phyloP scores from a whole-genome alignment of 2,113 vertebrate species.

The Oplegnathus fasciatus region DNA sequence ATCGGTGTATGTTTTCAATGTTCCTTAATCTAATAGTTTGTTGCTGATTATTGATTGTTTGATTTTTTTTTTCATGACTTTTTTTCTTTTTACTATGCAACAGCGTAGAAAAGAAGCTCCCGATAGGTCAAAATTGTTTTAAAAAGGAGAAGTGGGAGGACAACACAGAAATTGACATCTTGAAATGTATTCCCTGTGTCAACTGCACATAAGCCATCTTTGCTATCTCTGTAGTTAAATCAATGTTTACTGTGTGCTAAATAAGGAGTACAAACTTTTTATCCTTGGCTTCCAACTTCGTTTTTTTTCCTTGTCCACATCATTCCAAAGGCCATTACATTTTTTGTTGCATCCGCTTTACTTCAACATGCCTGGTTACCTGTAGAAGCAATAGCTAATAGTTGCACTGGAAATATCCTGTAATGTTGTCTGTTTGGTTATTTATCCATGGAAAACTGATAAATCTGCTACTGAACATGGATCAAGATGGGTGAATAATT shows the following conservation, averaged over 20 bases:
- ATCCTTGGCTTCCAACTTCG: background rate
- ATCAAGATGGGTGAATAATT: background rate
- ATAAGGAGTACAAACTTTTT: background rate
- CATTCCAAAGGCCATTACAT: background rate
- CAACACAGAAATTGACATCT: background rate
- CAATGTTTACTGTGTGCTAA: background rate
- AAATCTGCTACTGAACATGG: background rate
- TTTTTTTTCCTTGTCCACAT: background rate
- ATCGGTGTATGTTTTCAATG: too few relatives aligned
- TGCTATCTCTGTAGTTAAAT: background rate
- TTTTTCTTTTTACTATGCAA: background rate
- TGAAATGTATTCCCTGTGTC: background rate
- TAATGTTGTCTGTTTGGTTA: background rate
- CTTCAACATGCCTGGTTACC: conserved; percentile 6
- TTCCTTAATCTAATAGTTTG: background rate
- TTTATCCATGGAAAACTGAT: background rate
- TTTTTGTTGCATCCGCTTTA: conserved; percentile 4
- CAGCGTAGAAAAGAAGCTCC: background rate
- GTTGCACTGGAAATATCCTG: background rate
- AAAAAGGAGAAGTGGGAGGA: background rate
- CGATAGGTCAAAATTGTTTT: background rate
- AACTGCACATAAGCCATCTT: background rate
- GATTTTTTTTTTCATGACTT: background rate
- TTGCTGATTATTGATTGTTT: background rate
- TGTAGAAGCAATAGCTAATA: conserved; percentile 10